A percentile compares a stretch with the other conserved stretches of the same genome.
Conservation (phyloP, 1,140 invertebrate species). For the Gryllus bimaculatus region DNA sequence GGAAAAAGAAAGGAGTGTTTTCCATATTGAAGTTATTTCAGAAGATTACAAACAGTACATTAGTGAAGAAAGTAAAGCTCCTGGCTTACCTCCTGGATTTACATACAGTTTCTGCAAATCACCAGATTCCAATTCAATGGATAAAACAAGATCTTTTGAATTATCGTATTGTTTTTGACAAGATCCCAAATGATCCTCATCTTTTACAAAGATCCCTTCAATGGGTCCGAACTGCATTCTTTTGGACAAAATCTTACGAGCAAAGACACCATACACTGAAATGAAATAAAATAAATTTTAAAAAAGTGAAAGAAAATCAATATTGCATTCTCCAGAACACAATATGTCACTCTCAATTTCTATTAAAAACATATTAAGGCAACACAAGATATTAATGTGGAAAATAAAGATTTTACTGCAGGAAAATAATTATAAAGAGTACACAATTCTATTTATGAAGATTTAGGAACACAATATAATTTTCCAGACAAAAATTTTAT, state of each 20-base stretch:
- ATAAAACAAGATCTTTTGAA: slow-evolving; percentile 25
- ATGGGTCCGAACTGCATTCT: slow-evolving; percentile 69
- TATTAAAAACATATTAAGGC: no score
- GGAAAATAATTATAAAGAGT: no score
- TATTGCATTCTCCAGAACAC: not conserved
- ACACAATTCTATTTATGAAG: no score
- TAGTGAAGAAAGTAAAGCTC: not conserved
- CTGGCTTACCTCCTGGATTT: slow-evolving; percentile 50
- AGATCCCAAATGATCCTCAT: not conserved
- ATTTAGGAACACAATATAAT: no score
- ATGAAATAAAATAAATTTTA: slow-evolving; percentile 11
- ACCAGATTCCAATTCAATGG: slow-evolving; percentile 39
- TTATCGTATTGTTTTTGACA: not conserved
- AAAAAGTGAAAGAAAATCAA: not conserved
- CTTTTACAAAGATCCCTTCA: slow-evolving; percentile 48
- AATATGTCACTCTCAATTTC: no score
- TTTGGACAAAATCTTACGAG: slow-evolving; percentile 55
- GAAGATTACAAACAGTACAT: not conserved
- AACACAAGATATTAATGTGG: no score
- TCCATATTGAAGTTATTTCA: not conserved
- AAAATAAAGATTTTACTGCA: no score
- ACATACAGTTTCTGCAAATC: slow-evolving; percentile 45
- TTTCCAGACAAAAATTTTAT: no score
- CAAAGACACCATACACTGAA: slow-evolving; percentile 57
- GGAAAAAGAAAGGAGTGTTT: not conserved